Evolutionary conservation across 2,888 invertebrate species (phyloP).

Genomic region (Monochamus alternatus): DNA sequence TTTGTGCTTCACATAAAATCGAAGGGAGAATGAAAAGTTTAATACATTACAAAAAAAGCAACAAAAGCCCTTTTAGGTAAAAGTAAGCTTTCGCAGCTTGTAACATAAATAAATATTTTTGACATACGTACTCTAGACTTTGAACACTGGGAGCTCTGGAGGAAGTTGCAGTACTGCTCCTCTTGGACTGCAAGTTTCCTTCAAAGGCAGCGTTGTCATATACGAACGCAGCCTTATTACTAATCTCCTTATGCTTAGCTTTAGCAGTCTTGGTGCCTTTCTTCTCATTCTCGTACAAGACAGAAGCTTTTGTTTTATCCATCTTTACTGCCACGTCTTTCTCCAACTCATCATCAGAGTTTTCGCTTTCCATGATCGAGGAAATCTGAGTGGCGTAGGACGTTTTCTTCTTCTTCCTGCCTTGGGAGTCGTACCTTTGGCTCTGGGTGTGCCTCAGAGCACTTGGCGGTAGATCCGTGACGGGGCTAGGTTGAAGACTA

Average conservation of each 20-base stretch:
- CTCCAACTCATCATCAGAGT: slow-evolving; percentile 42
- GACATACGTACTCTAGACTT: slow-evolving; percentile 61
- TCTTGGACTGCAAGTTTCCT: slow-evolving; percentile 42
- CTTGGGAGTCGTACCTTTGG: slow-evolving; percentile 47
- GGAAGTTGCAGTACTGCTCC: slow-evolving; percentile 49
- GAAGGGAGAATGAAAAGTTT: too few species aligned
- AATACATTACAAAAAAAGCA: too few species aligned
- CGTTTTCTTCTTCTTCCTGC: slow-evolving; percentile 46
- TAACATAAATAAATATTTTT: too few species aligned
- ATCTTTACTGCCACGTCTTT: slow-evolving; percentile 10
- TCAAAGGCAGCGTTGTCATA: slow-evolving; percentile 59
- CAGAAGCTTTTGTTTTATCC: slow-evolving; percentile 28
- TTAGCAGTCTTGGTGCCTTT: slow-evolving; percentile 37
- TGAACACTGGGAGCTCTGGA: slow-evolving; percentile 60
- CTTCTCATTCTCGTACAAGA: slow-evolving; percentile 44
- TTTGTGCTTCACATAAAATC: too few species aligned
- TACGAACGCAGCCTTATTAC: slow-evolving; percentile 40
- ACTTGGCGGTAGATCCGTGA: slow-evolving; percentile 23
- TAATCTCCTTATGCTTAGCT: slow-evolving; percentile 34
- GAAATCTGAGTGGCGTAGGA: slow-evolving; percentile 42
- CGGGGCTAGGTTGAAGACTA: slow-evolving; percentile 46
- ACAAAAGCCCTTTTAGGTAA: too few species aligned
- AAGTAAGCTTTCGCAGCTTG: too few species aligned
- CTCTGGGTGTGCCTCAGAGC: slow-evolving; percentile 54
- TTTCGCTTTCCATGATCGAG: slow-evolving; percentile 41